Conservation (phyloP, 2,113 vertebrate genomes). For the Lanius collurio region DNA sequence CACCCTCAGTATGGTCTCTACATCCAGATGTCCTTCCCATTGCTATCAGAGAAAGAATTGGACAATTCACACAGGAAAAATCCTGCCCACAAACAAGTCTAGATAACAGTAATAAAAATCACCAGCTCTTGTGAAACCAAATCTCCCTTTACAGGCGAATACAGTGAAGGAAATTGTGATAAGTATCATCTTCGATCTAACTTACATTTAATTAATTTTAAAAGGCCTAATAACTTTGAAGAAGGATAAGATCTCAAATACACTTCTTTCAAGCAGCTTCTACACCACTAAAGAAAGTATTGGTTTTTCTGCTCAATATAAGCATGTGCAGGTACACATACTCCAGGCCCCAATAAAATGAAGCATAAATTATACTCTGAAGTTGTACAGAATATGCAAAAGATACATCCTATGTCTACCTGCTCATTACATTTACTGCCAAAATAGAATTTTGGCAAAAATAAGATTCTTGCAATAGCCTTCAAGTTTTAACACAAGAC, state of each 20-base stretch:
- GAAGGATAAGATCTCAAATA: neutral
- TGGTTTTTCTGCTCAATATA: neutral
- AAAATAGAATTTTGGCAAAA: neutral
- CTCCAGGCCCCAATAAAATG: neutral
- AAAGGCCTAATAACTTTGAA: neutral
- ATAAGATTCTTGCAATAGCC: neutral
- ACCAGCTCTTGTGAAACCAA: neutral
- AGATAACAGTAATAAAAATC: neutral
- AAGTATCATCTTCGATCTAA: neutral
- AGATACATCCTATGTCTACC: neutral
- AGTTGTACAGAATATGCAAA: neutral
- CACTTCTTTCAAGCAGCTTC: neutral
- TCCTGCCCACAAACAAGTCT: neutral
- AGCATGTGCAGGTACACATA: neutral
- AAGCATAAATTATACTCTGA: neutral
- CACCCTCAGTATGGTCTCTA: rapidly evolving
- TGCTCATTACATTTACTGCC: neutral
- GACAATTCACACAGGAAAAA: neutral
- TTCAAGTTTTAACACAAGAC: neutral
- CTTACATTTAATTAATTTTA: neutral
- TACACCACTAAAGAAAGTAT: neutral
- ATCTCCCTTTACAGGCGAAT: neutral
- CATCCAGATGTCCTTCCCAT: rapidly evolving
- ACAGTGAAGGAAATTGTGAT: neutral
- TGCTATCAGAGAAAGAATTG: neutral